Base-by-base conservation (phyloP, 2,797 vertebrate species). In the Zenarchopterus dispar region DNA sequence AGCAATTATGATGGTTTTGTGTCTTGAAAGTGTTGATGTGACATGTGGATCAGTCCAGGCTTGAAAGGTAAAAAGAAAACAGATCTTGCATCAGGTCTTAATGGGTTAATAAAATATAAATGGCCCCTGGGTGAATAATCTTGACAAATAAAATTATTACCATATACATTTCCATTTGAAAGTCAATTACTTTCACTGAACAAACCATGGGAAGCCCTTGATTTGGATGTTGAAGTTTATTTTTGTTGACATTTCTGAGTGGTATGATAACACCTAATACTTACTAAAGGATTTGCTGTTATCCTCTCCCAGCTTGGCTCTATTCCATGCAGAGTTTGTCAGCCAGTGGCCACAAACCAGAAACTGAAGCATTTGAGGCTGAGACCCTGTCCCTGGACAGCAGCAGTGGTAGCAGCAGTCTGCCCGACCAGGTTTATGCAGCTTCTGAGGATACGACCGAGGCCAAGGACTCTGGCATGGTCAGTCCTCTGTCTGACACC, bases 401-500 rank as follows among this genome's bases (percentile, higher is more conserved):
- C 71, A 91, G 85, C 33, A 89, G 85, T 15, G 54, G 77, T 2
- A 46, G 88, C 70, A 82, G 85, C 81, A 93, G 92, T 75, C 84
- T 93, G 55, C 92, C 86, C 0, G 92, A 93, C 78, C 92, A 93
- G 76, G 91, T 92, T 51, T 94, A 92, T 0, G 88, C 89, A 0
- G 88, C 92, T 19, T 93, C 92, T 13, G 93, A 94, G 67, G 92
- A 88, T 62, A 88, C 83, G 75, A 87, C 68, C 7, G 93, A 94
- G 58, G 88, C 77, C 0, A 93, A 94, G 50, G 93, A 93, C 73
- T 87, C 88, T 0, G 91, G 93, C 9, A 84, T 94, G 41, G 76
- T 95, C 78, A 95, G 93, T 82, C 96, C 94, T 24, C 95, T 93
- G 0, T 95, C 93, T 7, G 94, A 96, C 73, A 86, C 93, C 0